Base-by-base conservation (phyloP, 2,888 invertebrate species). In the Cerastoderma edule region DNA sequence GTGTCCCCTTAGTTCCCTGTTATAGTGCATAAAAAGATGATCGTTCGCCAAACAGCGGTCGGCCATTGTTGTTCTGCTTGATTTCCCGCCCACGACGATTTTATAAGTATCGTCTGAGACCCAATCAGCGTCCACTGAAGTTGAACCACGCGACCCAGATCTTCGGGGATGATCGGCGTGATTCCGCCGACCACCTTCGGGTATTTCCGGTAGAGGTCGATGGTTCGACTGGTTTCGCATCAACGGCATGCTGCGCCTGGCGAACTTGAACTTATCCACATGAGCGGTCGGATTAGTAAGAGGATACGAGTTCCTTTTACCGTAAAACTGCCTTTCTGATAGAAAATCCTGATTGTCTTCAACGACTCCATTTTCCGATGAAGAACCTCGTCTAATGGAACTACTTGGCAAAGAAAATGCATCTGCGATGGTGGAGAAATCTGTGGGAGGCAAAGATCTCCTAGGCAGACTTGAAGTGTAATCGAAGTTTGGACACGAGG, bases 21-120 rank as follows among this genome's bases (percentile, higher is more conserved):
- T 75, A 53, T 75, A 80, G 27, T 75, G 77, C 6, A 30, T 63
- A 35, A 72, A 80, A 16, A 80, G 57, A n/a, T 44, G 46, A 63
- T 80, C 80, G 30, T 69, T 53, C 4, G 74, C 69, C n/a, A 80
- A 60, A 16, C 69, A 50, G 13, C 35, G 28, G 44, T 80, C 80
- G 32, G 77, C 27, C 33, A 57, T 32, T 8, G 64, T 24, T 19
- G 77, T 69, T 56, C 77, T 65, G 32, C 60, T 67, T 22, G 75
- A 48, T 46, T 75, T 79, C 28, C 75, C 79, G 33, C 69, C 75
- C 64, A 67, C 46, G 27, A 79, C 72, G n/a, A 72, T 50, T 54
- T 57, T 75, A 54, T 75, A 79, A 8, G 56, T 53, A 32, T 72
- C 66, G 8, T 22, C 30, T 46, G 53, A 33, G 0, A 50, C 10